A percentile compares a stretch with the other conserved stretches of the same genome.
Conservation (phyloP, 2,113 vertebrate species). For the Pagrus major region DNA sequence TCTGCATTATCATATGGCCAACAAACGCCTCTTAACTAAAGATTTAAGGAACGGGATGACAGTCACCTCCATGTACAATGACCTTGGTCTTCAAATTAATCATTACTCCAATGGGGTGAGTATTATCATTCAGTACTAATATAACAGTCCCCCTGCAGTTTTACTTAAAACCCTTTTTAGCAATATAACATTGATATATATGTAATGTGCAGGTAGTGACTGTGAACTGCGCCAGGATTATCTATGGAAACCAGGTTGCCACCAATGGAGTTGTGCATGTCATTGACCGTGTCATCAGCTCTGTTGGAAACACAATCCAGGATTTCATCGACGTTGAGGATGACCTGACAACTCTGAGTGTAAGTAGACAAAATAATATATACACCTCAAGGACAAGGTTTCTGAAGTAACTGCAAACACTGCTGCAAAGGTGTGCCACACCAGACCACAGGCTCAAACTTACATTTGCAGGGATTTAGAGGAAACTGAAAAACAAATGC, state of each 20-base stretch:
- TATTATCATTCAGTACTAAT: slow-evolving; percentile 3
- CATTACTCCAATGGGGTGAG: slow-evolving; percentile 97
- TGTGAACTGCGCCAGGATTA: slow-evolving; percentile 95
- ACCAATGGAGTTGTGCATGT: slow-evolving; percentile 98
- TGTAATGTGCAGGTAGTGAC: slow-evolving; percentile 90
- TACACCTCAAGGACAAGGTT: not conserved
- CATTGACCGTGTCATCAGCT: slow-evolving; percentile 92
- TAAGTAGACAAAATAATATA: slow-evolving; percentile 49
- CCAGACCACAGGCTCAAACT: not conserved
- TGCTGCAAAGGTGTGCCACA: not conserved
- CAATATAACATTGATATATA: not conserved
- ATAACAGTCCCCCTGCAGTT: not conserved
- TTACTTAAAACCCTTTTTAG: not conserved
- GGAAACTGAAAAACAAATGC: not conserved
- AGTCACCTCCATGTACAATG: slow-evolving; percentile 92
- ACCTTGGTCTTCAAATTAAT: slow-evolving; percentile 90
- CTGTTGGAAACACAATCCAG: slow-evolving; percentile 90
- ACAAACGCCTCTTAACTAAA: slow-evolving; percentile 94
- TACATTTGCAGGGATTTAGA: not conserved
- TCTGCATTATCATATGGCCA: slow-evolving; percentile 95
- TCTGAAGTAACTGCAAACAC: not conserved
- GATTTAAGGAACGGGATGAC: slow-evolving; percentile 93
- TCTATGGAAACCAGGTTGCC: slow-evolving; percentile 95
- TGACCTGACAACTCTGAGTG: slow-evolving; percentile 90
- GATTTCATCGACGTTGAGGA: slow-evolving; percentile 89